A percentile compares a stretch with the other conserved stretches of the same genome.
These are phyloP conservation scores for Helicolenus hilgendorfi DNA, from an alignment of 2,797 vertebrate species.

Conservation along the genomic window DNA sequence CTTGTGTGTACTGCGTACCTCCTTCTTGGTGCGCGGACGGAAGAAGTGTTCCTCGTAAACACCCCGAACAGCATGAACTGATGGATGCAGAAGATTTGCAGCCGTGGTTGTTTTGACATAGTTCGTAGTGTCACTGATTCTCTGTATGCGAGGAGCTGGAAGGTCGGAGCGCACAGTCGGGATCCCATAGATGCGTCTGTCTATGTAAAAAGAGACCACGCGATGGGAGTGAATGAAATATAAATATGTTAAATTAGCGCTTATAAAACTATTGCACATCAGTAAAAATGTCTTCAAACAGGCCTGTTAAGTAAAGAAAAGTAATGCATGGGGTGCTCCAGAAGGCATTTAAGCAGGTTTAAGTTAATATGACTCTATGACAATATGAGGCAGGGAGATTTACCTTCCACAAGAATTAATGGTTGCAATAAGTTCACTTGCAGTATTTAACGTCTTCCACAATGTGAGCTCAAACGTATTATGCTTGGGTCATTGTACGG, in stretches of 20 bases:
- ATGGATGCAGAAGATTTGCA: slow-evolving; percentile 88
- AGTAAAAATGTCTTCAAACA: background rate
- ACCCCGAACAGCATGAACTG: slow-evolving; percentile 86
- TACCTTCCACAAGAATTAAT: background rate
- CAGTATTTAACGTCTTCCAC: background rate
- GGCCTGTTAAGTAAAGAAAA: background rate
- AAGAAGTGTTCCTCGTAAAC: slow-evolving; percentile 91
- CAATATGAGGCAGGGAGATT: background rate
- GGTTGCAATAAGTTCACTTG: background rate
- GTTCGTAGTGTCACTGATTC: slow-evolving; percentile 89
- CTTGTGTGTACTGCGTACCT: slow-evolving; percentile 84
- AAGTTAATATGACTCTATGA: background rate
- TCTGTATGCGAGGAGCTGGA: slow-evolving; percentile 86
- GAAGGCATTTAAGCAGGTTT: background rate
- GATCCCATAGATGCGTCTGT: slow-evolving; percentile 84
- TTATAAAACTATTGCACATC: background rate
- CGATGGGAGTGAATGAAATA: background rate
- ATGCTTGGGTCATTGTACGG: background rate
- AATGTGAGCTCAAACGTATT: background rate
- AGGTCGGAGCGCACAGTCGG: slow-evolving; percentile 91
- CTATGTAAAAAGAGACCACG: slow-evolving; percentile 67
- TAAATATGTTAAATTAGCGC: background rate
- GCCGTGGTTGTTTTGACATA: slow-evolving; percentile 90
- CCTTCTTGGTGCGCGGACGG: slow-evolving; percentile 89
- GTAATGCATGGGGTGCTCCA: background rate